Evolutionary conservation across 2,797 vertebrate species (phyloP).

Genomic region (Pelodytes ibericus): DNA sequence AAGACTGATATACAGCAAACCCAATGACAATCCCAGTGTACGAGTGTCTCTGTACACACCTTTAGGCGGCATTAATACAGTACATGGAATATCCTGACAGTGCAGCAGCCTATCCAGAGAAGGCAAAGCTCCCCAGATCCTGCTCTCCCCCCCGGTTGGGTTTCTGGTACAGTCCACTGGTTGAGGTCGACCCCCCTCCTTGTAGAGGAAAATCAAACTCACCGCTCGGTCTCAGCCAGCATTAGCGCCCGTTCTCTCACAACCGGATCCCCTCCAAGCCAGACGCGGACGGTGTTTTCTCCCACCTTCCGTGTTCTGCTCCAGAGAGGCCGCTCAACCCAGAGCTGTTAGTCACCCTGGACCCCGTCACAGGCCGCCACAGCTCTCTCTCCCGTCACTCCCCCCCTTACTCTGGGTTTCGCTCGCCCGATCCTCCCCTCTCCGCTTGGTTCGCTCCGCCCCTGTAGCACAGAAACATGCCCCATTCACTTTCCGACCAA

Average conservation of each 20-base stretch:
- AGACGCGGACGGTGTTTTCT: background rate
- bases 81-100: background rate
- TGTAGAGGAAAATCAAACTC: background rate
- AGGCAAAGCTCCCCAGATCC: background rate
- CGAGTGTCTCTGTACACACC: too few species aligned
- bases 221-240: constrained; percentile 1
- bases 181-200: background rate
- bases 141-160: background rate
- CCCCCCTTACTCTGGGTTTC: constrained; percentile 24
- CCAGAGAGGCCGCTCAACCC: constrained; percentile 25
- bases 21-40: too few species aligned
- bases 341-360: background rate
- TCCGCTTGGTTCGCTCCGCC: constrained; percentile 35
- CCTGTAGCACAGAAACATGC: background rate
- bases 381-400: constrained; percentile 15
- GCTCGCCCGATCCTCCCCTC: constrained; percentile 28
- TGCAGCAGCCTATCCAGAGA: background rate
- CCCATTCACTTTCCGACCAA: background rate
- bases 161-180: background rate
- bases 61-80: too few species aligned
- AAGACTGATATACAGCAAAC: too few species aligned
- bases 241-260: background rate
- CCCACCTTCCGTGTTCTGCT: background rate
- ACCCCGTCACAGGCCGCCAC: constrained; percentile 34
- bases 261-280: background rate